Evolutionary conservation across 2,797 vertebrate genomes (phyloP).

Genomic region (Tragelaphus eurycerus): DNA sequence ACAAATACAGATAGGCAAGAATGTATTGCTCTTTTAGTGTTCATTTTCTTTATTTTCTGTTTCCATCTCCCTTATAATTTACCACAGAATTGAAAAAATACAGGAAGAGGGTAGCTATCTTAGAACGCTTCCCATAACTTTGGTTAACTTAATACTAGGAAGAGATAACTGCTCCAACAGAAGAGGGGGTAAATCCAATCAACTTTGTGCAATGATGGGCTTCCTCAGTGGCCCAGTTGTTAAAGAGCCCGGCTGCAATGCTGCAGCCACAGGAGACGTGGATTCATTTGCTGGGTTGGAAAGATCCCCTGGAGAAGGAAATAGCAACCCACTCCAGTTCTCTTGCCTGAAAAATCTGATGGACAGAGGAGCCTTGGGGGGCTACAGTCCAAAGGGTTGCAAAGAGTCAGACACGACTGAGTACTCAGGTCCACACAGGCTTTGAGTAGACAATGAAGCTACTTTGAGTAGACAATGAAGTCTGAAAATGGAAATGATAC

Average conservation of each 20-base stretch:
- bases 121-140: not conserved
- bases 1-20: not conserved
- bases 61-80: not conserved
- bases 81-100: not conserved
- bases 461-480: no score
- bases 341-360: not conserved
- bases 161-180: rapidly evolving
- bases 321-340: not conserved
- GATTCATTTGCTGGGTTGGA: not conserved
- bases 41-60: not conserved
- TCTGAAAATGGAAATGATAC: not conserved
- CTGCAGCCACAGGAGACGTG: not conserved
- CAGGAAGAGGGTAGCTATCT: not conserved
- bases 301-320: not conserved
- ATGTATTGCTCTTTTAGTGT: not conserved
- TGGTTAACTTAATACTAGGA: not conserved
- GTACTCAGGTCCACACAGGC: rapidly evolving
- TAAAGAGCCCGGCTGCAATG: not conserved
- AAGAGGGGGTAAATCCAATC: not conserved
- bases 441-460: not conserved
- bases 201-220: not conserved
- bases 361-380: not conserved
- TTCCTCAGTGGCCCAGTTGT: not conserved
- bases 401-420: not conserved
- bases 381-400: not conserved